phyloP scores from a whole-genome alignment of 2,797 vertebrate genomes.

The Phylloscopus collybita region DNA sequence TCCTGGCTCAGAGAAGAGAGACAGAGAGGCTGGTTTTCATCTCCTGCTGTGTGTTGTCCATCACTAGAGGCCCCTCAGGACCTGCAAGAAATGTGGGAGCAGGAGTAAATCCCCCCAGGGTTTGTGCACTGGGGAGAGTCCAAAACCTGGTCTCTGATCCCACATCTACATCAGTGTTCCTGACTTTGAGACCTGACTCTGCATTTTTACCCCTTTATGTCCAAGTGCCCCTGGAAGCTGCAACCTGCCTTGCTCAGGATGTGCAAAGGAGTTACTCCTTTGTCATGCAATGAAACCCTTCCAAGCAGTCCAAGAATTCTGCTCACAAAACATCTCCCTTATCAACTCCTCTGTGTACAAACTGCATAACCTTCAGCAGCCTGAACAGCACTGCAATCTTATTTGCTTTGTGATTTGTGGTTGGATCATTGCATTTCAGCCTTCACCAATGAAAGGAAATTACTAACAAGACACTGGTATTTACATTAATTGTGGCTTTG shows the following conservation, averaged over 20 bases:
- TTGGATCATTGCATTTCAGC: conserved; percentile 33
- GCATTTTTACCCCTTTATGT: background rate
- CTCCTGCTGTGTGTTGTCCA: background rate
- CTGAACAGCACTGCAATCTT: background rate
- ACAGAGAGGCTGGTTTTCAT: background rate
- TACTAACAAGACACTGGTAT: conserved; percentile 47
- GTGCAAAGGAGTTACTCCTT: background rate
- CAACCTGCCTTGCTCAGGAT: background rate
- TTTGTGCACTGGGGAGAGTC: background rate
- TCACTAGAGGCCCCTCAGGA: background rate
- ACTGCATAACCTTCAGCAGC: background rate
- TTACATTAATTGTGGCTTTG: conserved; percentile 70
- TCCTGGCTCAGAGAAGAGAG: background rate
- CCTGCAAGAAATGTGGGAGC: background rate
- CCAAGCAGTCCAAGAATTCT: background rate
- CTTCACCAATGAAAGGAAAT: conserved; percentile 63
- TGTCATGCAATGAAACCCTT: background rate
- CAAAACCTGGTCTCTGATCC: background rate
- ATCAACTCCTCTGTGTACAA: background rate
- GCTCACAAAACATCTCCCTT: background rate
- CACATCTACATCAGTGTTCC: background rate
- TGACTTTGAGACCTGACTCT: background rate
- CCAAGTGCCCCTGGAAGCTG: background rate
- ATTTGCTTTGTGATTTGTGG: conserved; percentile 66
- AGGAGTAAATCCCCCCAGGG: background rate